phyloP scores from a whole-genome alignment of 2,797 vertebrate species.

The Arremon aurantiirostris region DNA sequence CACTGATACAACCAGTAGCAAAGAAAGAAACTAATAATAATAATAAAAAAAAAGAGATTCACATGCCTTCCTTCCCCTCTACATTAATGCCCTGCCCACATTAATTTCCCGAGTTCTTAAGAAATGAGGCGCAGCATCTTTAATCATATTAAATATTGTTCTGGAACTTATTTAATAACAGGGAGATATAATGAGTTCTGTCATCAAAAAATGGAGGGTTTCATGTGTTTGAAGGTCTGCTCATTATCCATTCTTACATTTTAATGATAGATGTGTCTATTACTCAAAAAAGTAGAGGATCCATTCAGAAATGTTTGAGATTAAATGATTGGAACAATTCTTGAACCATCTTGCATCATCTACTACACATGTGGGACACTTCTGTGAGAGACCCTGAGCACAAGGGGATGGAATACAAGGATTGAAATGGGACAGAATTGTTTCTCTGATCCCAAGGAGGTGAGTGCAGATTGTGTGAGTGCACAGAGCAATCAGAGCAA shows the following conservation, averaged over 20 bases:
- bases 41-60: background rate
- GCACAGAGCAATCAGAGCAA: background rate
- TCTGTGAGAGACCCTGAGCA: background rate
- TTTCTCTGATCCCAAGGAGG: background rate
- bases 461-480: background rate
- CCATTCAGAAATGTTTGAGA: background rate
- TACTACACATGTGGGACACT: background rate
- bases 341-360: background rate
- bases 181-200: background rate
- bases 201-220: background rate
- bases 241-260: background rate
- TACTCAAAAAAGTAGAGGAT: background rate
- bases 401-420: background rate
- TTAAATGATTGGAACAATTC: background rate
- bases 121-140: background rate
- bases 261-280: constrained; percentile 15
- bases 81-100: background rate
- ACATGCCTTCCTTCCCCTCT: constrained; percentile 17
- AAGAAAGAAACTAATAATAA: constrained; percentile 53
- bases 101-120: background rate
- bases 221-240: background rate
- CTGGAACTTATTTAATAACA: constrained; percentile 10
- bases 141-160: constrained; percentile 50
- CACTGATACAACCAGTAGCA: constrained; percentile 53
- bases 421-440: background rate